Percentiles rank a stretch among this genome's conserved stretches.
These are phyloP conservation scores for Cantharis rustica DNA, from an alignment of 2,888 invertebrate species.

Conservation along the genomic window DNA sequence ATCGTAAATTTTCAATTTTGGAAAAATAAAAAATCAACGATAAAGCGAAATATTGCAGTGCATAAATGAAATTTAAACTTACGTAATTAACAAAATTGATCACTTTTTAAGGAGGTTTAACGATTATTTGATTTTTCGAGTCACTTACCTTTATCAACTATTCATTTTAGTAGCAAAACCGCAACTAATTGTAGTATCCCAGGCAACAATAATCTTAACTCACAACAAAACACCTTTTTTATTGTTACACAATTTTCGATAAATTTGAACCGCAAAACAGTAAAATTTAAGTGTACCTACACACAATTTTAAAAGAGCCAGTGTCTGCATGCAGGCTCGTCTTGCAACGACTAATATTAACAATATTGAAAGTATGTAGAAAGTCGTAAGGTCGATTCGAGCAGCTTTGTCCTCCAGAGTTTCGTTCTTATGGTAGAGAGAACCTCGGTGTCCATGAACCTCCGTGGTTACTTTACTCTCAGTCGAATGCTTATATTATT, in stretches of 20 bases:
- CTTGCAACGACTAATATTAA: slow-evolving; percentile 32
- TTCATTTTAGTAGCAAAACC: slow-evolving; percentile 17
- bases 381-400: slow-evolving; percentile 34
- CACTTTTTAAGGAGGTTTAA: neutral
- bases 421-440: slow-evolving; percentile 37
- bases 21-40: neutral
- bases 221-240: slow-evolving; percentile 16
- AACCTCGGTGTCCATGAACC: slow-evolving; percentile 43
- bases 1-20: neutral
- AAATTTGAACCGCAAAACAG: neutral
- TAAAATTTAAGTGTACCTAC: neutral
- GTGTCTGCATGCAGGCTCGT: slow-evolving; percentile 15
- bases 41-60: neutral
- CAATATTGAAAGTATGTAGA: slow-evolving; percentile 43
- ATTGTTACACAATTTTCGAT: neutral
- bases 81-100: neutral
- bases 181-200: slow-evolving; percentile 20
- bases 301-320: slow-evolving; percentile 9
- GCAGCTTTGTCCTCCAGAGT: slow-evolving; percentile 30
- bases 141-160: slow-evolving; percentile 24
- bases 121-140: neutral
- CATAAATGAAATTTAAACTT: neutral
- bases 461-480: slow-evolving; percentile 21
- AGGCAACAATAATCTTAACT: slow-evolving; percentile 22
- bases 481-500: slow-evolving; percentile 4